Evolutionary conservation across 2,888 invertebrate genomes (phyloP), one percentile per base, ranked within the genome.

Genomic region (Bruchidius siliquastri): DNA sequence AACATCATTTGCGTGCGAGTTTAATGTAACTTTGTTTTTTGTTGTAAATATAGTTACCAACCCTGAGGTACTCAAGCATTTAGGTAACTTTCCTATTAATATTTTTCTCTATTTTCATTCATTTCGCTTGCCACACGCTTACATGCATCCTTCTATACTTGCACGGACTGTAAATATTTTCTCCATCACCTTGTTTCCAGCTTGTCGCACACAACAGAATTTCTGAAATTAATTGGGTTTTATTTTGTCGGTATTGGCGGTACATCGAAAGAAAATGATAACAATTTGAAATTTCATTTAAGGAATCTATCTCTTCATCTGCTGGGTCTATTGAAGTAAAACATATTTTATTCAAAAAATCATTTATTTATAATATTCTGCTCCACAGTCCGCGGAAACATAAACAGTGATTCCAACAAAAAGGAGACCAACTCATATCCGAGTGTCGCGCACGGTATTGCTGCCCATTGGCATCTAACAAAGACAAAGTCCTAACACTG

Each of bases 41-140:
- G 83, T 82, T 82, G 81, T 86, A 83, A 83, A 84, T 83, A 83
- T 84, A 86, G 86, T 86, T 85, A 83, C 82, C 86, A 85, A 86
- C 84, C 86, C 86, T 79, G 86, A 86, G 83, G 86, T 86, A 82
- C 85, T 85, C 85, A 86, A 86, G 82, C 86, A 86, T 86, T 86
- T 86, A 86, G 86, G 86, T 86, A 86, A 86, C 82, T 84, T 81
- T 80, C 77, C 77, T 80, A 80, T 79, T 78, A 81, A 77, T 79
- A 80, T 79, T 79, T 80, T 78, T 77, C 71, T 70, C 22, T 20
- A 70, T 68, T 80, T 76, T 78, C 78, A 76, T 79, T 80, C 75
- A 76, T 80, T 77, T 79, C 76, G 79, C 77, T 76, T 74, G 74
- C 72, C 73, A 74, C 75, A 70, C 73, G 75, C 75, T 74, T 75